Conservation (phyloP, 1,140 invertebrate genomes). For the Zaprionus tsacasi region DNA sequence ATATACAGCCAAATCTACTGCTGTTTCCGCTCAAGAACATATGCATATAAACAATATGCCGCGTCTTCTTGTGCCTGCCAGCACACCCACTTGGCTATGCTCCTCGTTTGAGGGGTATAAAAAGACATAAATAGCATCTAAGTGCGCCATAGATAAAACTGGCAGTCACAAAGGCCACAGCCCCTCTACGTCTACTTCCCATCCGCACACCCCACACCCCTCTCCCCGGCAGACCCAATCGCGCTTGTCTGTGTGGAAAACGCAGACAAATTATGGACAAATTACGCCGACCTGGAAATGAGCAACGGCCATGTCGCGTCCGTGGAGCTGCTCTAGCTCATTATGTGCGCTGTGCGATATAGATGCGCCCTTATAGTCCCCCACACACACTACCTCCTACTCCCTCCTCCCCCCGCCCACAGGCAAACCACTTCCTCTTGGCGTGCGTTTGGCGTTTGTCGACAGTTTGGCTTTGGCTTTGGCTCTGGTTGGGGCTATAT, state of each 20-base stretch:
- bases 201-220: not conserved
- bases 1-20: too few species aligned
- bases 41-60: not conserved
- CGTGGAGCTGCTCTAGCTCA: conserved; percentile 56
- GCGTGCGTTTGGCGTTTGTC: conserved; percentile 61
- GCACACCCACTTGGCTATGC: not conserved
- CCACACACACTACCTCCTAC: conserved; percentile 6
- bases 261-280: conserved; percentile 81
- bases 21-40: not conserved
- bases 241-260: conserved; percentile 50
- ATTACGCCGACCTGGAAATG: conserved; percentile 80
- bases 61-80: not conserved
- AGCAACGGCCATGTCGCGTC: conserved; percentile 62
- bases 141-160: conserved; percentile 74
- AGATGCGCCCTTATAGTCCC: conserved; percentile 34
- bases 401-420: not conserved
- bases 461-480: conserved; percentile 72
- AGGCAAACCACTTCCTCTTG: conserved; percentile 24
- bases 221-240: not conserved
- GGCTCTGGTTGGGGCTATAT: conserved; percentile 68
- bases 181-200: not conserved
- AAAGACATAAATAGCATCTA: conserved; percentile 72
- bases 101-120: conserved; percentile 5
- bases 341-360: conserved; percentile 63
- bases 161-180: conserved; percentile 42